Evolutionary conservation across 2,888 invertebrate genomes (phyloP), one percentile per base, ranked within the genome.

Genomic region (Seira ritae): DNA sequence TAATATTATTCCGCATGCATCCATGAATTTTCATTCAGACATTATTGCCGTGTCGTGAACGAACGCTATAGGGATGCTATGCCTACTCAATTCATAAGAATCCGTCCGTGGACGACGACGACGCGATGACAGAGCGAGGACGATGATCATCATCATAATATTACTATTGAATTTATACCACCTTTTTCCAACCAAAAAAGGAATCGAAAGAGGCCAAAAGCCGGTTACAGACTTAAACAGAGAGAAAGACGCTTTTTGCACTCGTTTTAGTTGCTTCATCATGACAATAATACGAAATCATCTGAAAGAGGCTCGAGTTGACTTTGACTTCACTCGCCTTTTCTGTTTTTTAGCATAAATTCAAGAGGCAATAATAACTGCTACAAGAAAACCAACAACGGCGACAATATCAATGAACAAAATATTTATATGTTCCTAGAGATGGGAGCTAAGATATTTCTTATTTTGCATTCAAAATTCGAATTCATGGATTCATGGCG

Each of bases 111-210:
- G 50, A n/a, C 17, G 50, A 50, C 50, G 50, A 50, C 50, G 50
- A 50, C 50, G 15, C 31, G 8, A 4, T 8, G 2, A 31, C 31
- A 55, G 55, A 31, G 31, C 31, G 31, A 62, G 2, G 62, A 62
- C 10, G 19, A 62, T 20, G 62, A 19, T 62, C 19, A 60, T 60
- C 3, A 60, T 60, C 4, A 60, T 60, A 60, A 62, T 20, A 62
- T 62, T n/a, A 62, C 20, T 62, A 62, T 62, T 62, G 62, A 62
- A 62, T 62, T n/a, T 22, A 19, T 62, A 62, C 62, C 62, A 62
- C 22, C 62, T 62, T 62, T 20, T 3, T 62, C 12, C 15, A 62
- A n/a, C 62, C 62, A 20, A 62, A 20, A 62, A 20, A 20, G 20
- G 19, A n/a, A 62, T 8, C 22, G 12, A 62, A 62, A 62, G 62